Evolutionary conservation across 1,140 invertebrate genomes (phyloP), one percentile per base, ranked within the genome.

Genomic region (Centruroides sculpturatus): DNA sequence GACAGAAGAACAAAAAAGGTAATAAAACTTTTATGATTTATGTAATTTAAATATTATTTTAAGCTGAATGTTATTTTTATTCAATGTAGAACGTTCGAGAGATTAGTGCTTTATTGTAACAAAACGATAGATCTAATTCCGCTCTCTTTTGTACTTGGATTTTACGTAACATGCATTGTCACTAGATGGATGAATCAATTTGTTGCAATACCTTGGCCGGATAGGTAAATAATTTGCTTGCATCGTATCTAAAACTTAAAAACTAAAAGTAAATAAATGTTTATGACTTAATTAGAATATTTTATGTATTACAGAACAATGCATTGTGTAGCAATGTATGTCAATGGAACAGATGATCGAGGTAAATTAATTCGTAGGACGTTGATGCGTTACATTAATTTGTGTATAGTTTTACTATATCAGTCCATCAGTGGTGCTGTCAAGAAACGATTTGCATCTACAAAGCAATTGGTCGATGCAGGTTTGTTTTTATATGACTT

Each of bases 101-200:
- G 80, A 51, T 72, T 90, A n/a, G 82, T 85, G 0, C 77, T 80
- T 53, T 89, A 90, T 69, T 91, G 86, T 71, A 81, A 84, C 66
- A 81, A 80, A 48, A 87, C 86, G 71, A 83, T 82, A 60, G 82
- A 83, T 66, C 78, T 89, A 35, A 90, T 91, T 69, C 87, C 87
- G 12, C 72, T 92, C 57, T 87, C 86, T 7, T 90, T 91, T 71
- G 87, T 93, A 12, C 77, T 92, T 49, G 89, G 89, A 54, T 96
- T 91, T 73, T 97, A 94, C 74, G 91, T 97, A 11, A 84, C 85
- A 12, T 83, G 94, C 54, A 89, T 97, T n/a, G 89, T 94, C 76
- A 85, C 83, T 8, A 80, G 92, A 70, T 97, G 91, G 91, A 94
- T 91, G 91, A 84, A 81, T 72, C 91, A 94, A 71, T 94, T 90